Evolutionary conservation across 1,140 invertebrate species (phyloP), one percentile per base, ranked within the genome.

Genomic region (Heliconius melpomene): DNA sequence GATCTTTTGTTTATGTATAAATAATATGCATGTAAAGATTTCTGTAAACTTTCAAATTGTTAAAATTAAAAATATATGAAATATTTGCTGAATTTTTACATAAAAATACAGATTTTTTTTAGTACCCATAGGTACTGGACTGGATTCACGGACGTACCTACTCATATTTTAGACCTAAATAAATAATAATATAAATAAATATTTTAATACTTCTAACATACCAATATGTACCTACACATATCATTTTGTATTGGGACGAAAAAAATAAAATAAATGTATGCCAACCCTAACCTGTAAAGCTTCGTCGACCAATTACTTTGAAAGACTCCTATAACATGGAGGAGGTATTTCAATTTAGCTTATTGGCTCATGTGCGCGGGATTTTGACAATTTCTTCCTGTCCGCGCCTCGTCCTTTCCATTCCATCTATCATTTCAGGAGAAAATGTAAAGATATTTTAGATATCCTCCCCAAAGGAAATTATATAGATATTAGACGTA

Each of bases 261-360:
- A 74, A 60, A 74, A 18, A 52, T 78, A 75, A 78, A 75, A 74
- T 73, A 74, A 72, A 57, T 66, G 29, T 46, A 77, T 78, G 78
- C 74, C 86, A 88, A 85, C 87, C 85, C 87, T 89, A 90, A 88
- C 79, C 82, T 83, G 84, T 82, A 85, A 66, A 89, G 87, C 86
- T 82, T 84, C 87, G 86, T 87, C 90, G 88, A 89, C 89, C 90
- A 91, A 91, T 92, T 91, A 92, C 91, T 91, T 86, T 89, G 88
- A 92, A 90, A 91, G 91, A 90, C 88, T 91, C 88, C 82, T 85
- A 85, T 70, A 70, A 77, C 85, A 84, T 85, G 82, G 84, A 82
- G 82, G 83, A 90, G 89, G 85, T 89, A 92, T 91, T 92, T 91
- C 91, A 92, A 92, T 92, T 92, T 92, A 88, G 88, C 91, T 92